Base-by-base conservation (phyloP, 1,140 invertebrate species). In the Coptotermes formosanus region DNA sequence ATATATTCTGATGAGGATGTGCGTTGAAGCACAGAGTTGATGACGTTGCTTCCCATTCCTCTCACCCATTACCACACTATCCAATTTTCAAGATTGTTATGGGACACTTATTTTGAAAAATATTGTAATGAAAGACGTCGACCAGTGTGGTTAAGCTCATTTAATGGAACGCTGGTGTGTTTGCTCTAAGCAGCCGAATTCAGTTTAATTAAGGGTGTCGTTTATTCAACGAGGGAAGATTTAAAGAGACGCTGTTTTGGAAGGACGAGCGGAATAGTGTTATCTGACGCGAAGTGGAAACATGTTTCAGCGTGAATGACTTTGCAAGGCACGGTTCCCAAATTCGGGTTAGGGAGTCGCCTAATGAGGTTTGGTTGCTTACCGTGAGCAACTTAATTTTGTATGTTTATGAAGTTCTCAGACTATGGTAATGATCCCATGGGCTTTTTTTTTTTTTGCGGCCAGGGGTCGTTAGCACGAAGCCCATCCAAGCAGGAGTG, bases 1-100 rank as follows among this genome's bases (percentile, higher is more conserved):
- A 75, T 75, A 75, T 75, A 30, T 75, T 75, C 64, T 75, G 64
- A 75, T 75, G 64, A 75, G 64, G 64, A 75, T n/a, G 64, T 30
- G 64, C n/a, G 64, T n/a, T 25, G 64, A 75, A n/a, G 64, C 64
- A 25, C 25, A 75, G 25, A 30, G 25, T 16, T 75, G 64, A 75
- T 30, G 64, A 75, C 64, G 25, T 75, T 1, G 64, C 64, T 25
- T 30, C 64, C 21, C 64, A 30, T 75, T 75, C 64, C 64, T 30
- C n/a, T 6, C 8, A 30, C 64, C 64, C 64, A 75, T 75, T 75
- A 75, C 9, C 64, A 75, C 64, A 30, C 7, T 75, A 75, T 30
- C 64, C 64, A 75, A 30, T 75, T 75, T 75, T 30, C 64, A 75
- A 75, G 64, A 75, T 75, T 75, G 64, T 75, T 75, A 30, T 75